Conservation (phyloP, 2,888 invertebrate genomes). For the Chymomyza procnemis region DNA sequence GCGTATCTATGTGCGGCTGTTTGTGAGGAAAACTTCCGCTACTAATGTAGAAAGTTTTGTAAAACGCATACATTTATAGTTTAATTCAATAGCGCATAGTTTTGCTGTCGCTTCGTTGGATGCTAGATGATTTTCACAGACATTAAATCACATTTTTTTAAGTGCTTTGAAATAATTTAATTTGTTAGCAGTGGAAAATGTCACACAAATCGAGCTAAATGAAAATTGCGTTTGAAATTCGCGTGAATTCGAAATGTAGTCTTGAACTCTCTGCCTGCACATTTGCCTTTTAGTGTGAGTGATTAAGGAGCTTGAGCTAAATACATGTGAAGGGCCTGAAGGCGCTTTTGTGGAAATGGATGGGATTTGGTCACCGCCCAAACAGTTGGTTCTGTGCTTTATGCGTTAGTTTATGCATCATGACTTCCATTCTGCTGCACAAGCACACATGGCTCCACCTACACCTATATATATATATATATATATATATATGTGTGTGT, state of each 20-base stretch:
- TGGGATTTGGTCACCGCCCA: slow-evolving; percentile 24
- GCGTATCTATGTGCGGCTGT: slow-evolving; percentile 10
- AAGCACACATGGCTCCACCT: slow-evolving; percentile 12
- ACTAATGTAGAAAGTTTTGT: slow-evolving; percentile 45
- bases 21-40: slow-evolving; percentile 20
- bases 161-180: slow-evolving; percentile 55
- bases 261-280: background rate
- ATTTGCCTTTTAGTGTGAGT: background rate
- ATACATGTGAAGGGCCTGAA: background rate
- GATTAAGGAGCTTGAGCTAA: background rate
- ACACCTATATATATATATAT: slow-evolving; percentile 3
- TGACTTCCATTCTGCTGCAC: slow-evolving; percentile 49
- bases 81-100: slow-evolving; percentile 58
- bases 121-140: slow-evolving; percentile 20
- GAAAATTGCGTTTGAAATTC: slow-evolving; percentile 1
- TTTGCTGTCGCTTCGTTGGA: slow-evolving; percentile 16
- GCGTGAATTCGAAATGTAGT: background rate
- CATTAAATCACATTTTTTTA: slow-evolving; percentile 63
- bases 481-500: slow-evolving; percentile 14
- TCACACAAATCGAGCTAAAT: slow-evolving; percentile 28
- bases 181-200: slow-evolving; percentile 48
- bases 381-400: slow-evolving; percentile 40
- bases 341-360: background rate
- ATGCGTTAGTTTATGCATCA: slow-evolving; percentile 56
- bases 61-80: slow-evolving; percentile 50